Conservation (phyloP, 2,797 vertebrate genomes). For the Coranthus polyacanthus region DNA sequence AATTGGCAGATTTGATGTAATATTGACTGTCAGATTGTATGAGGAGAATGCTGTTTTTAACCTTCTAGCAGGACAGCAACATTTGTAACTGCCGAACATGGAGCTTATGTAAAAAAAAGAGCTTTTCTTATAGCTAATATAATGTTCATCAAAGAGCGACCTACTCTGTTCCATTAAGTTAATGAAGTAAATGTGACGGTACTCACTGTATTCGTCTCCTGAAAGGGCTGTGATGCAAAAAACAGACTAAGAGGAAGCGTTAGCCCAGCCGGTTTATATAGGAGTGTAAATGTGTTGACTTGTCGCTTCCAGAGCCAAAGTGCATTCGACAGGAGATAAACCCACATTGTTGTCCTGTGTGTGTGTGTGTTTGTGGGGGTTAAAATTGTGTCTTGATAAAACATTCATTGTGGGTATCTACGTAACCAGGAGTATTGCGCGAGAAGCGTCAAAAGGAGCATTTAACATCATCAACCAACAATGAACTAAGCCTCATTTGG, state of each 20-base stretch:
- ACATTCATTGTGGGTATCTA: constrained; percentile 1
- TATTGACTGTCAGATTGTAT: background rate
- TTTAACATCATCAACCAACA: background rate
- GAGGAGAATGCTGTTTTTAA: background rate
- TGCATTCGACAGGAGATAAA: constrained; percentile 81
- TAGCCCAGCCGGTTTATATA: constrained; percentile 79
- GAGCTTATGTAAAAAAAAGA: background rate
- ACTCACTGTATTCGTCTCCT: constrained; percentile 80
- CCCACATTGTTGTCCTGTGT: constrained; percentile 34
- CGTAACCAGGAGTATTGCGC: constrained; percentile 7
- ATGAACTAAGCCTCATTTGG: constrained; percentile 2
- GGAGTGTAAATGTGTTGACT: constrained; percentile 79
- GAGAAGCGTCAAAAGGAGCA: constrained; percentile 1
- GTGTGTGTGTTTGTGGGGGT: constrained; percentile 22
- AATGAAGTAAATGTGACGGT: constrained; percentile 48
- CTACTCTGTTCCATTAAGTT: background rate
- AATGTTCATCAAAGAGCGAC: background rate
- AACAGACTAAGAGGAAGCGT: constrained; percentile 46
- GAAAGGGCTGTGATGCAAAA: constrained; percentile 60
- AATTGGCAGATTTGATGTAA: background rate
- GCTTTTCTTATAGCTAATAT: background rate
- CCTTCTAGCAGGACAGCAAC: background rate
- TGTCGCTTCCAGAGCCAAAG: constrained; percentile 82
- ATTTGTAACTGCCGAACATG: background rate
- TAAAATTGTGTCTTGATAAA: constrained; percentile 51